A percentile compares a stretch with the other conserved stretches of the same genome.
Evolutionary conservation across 2,888 invertebrate species (phyloP).

Genomic region (Troilus luridus): DNA sequence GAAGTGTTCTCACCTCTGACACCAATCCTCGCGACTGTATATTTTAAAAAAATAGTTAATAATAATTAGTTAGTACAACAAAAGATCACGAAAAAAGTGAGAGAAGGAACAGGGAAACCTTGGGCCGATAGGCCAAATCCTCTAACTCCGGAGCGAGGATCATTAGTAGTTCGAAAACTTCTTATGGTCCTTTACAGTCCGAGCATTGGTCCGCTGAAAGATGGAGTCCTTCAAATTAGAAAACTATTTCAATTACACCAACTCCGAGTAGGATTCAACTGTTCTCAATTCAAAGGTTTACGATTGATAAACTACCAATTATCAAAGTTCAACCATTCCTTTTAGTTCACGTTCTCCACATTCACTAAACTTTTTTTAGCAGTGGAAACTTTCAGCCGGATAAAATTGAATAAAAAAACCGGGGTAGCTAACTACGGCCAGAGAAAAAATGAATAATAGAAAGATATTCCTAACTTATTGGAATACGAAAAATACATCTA

Average conservation of each 20-base stretch:
- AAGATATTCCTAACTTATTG: too few relatives aligned
- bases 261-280: not conserved
- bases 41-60: not conserved
- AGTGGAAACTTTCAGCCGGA: not conserved
- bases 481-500: too few relatives aligned
- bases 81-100: not conserved
- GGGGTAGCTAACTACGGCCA: too few relatives aligned
- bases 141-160: not conserved
- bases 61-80: not conserved
- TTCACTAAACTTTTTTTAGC: not conserved
- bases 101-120: not conserved
- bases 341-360: not conserved
- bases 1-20: too few relatives aligned
- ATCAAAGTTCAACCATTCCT: not conserved
- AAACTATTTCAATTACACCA: conserved; percentile 31
- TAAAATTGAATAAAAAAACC: too few relatives aligned
- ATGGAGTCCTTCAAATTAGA: conserved; percentile 40
- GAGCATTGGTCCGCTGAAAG: not conserved
- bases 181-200: not conserved
- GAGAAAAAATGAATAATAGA: too few relatives aligned
- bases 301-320: conserved; percentile 22
- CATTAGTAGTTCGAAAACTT: conserved; percentile 20
- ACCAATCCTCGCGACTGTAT: too few relatives aligned
- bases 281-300: not conserved
- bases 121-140: not conserved